Base-by-base conservation (phyloP, 2,113 vertebrate genomes). In the Melanerpes formicivorus region DNA sequence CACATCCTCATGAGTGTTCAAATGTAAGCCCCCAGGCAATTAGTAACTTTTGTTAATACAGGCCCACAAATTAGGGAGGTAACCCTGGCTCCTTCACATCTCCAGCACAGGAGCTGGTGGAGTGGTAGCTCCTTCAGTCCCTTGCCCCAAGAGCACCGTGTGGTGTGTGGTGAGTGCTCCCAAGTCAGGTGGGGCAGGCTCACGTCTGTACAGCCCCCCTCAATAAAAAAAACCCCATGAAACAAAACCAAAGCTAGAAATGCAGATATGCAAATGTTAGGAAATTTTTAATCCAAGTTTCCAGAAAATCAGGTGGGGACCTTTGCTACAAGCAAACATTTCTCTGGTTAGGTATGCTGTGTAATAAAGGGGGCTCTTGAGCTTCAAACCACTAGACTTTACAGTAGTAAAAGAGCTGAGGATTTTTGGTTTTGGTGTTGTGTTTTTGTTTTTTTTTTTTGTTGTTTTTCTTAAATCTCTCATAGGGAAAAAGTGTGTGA, bases 361-460 rank as follows among this genome's bases (percentile, higher is more conserved):
- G 32, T 32, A 70, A 0, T 63, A 52, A 63, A 46, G 67, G 48
- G 66, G 73, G 32, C 46, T 78, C 55, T 76, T 75, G 48, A 42
- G 62, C 18, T 78, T 87, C 72, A 91, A 78, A 85, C 6, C 34
- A 34, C 34, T 80, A 55, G 55, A 54, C 86, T 90, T 94, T 95
- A 93, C 94, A 95, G 93, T 66, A 95, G 91, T 86, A 81, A 93
- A 87, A 50, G 55, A 67, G 65, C 50, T 74, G 90, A 93, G 76
- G 77, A 73, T 75, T 65, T 65, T 56, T 54, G 40, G 40, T 11
- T 40, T 40, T 11, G 40, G 40, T 40, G 40, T 11, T 40, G 40
- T 40, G 40, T 40, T 40, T 40, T 40, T 9, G 37, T n/a, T 42
- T 42, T 42, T 42, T 15, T 15, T 42, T 75, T 65, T 65, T 56